Evolutionary conservation across 1,140 invertebrate genomes (phyloP), one percentile per base, ranked within the genome.

Genomic region (Drosophila albomicans): DNA sequence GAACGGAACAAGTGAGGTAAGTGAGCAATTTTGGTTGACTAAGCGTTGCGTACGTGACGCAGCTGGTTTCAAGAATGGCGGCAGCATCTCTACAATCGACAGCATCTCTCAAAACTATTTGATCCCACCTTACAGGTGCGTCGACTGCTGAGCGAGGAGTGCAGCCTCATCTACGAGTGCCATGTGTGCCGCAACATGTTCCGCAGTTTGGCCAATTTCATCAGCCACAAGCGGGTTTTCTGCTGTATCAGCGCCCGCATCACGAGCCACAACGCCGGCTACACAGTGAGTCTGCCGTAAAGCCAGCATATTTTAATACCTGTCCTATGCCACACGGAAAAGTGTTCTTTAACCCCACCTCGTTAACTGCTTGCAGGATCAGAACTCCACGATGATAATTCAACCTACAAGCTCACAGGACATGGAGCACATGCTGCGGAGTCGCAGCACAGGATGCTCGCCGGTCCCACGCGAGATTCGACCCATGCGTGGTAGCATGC

Each of bases 121-220:
- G 35, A 32, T 32, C 32, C 35, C 10, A 41, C 20, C 20, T 10
- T 16, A 63, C 93, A 97, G 95, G 94, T 97, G 13, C 94, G 95
- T 75, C 93, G 95, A 51, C 91, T 97, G 43, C 93, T 98, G 5
- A 93, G 94, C 11, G 94, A 96, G 87, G 96, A 98, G 93, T 97
- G 96, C 93, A 96, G 97, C 90, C 91, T 97, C 48, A 94, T 98
- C 78, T 96, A 96, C 88, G 97, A 98, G 92, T 98, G 97, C 92
- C 95, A 95, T 92, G 94, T 96, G 28, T 98, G 97, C 91, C 93
- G 95, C n/a, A 97, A 95, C 91, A 93, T 98, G 79, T 98, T 97
- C 92, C 94, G 97, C 81, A 96, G 96, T 84, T 93, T 98, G 66
- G 94, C 95, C 0, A 97, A 98, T 93, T 97, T 98, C 84, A 94